Base-by-base conservation (phyloP, 2,113 vertebrate species). In the Phylloscopus trochiloides region DNA sequence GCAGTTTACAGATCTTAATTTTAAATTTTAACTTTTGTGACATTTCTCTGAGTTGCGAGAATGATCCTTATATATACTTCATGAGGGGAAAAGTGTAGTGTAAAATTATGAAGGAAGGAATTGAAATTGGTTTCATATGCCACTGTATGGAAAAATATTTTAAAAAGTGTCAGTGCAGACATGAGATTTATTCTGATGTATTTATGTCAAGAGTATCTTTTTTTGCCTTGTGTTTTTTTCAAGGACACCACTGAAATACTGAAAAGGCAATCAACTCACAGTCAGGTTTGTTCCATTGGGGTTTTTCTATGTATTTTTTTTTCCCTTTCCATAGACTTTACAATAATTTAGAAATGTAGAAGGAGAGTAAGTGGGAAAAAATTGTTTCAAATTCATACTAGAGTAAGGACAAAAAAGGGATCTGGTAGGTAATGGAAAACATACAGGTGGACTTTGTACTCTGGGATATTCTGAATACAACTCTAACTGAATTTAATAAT, bases 101-200 rank as follows among this genome's bases (percentile, higher is more conserved):
- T 57, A 83, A 32, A 93, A 83, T 85, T 75, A 82, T 43, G 66
- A 63, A 75, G 34, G 43, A 85, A 88, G 55, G 42, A 92, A 79
- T 76, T 91, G 40, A 38, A 95, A 88, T 82, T 94, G 74, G 20
- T 90, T 94, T 94, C 74, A 67, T 88, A 54, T 94, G 67, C 52
- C 29, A 36, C 38, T 90, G 29, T 32, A 62, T 59, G 79, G 86
- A 90, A 92, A 58, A 86, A 77, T 14, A 1, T 87, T 76, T 70
- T 25, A 73, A 79, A 57, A 88, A 63, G 45, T 59, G 52, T 91
- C 38, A 94, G 54, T 10, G 59, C 74, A 93, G 67, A 31, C 29
- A 51, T 32, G 28, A 55, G 51, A 67, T 74, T 72, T 70, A 45
- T 50, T 86, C 58, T 72, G 66, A 72, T 4, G 1, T 83, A 67